These are phyloP conservation scores for Thalassarche chlororhynchos DNA, from an alignment of 2,113 vertebrate species.

Conservation along the genomic window DNA sequence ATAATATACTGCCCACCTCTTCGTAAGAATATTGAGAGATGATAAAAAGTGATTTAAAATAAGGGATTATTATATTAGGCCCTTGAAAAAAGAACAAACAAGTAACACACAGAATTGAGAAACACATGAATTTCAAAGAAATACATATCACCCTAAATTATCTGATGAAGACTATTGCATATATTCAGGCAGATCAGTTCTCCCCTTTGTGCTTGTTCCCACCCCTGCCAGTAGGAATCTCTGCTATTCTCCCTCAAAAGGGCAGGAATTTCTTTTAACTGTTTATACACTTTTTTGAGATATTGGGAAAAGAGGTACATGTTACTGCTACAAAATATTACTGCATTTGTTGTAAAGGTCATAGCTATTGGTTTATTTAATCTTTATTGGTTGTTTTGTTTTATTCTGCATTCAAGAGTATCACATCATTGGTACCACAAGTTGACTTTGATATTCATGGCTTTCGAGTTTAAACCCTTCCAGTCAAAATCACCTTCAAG, in stretches of 20 bases:
- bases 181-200: background rate
- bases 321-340: background rate
- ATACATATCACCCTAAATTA: background rate
- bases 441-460: background rate
- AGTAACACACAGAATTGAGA: background rate
- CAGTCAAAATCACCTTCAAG: background rate
- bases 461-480: background rate
- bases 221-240: background rate
- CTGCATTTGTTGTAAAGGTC: background rate
- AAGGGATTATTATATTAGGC: background rate
- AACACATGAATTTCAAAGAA: background rate
- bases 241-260: background rate
- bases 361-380: background rate
- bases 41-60: background rate
- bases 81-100: background rate
- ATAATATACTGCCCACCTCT: background rate
- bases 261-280: background rate
- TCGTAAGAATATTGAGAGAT: background rate
- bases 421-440: background rate
- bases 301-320: background rate
- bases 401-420: background rate
- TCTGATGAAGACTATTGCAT: background rate
- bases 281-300: background rate
- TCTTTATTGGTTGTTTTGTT: background rate
- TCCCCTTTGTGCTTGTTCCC: background rate